Base-by-base conservation (phyloP, 2,113 vertebrate species). In the Speoplatyrhinus poulsoni region DNA sequence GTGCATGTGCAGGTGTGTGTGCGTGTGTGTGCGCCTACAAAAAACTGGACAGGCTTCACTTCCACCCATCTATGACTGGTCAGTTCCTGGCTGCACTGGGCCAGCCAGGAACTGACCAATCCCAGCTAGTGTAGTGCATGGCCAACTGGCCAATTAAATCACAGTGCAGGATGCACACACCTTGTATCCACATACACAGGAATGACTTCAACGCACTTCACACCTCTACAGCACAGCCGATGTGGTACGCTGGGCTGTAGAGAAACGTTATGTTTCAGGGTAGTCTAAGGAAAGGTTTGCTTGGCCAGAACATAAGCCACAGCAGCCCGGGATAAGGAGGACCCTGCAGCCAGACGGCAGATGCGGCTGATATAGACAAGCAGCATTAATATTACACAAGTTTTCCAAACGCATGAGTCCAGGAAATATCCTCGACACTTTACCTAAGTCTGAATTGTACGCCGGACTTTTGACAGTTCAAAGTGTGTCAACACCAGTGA, bases 261-360 rank as follows among this genome's bases (percentile, higher is more conserved):
- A 26, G 26, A 26, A 26, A 26, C 26, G 1, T 19, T 19, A 19
- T 19, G 19, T 19, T 19, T 19, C 19, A 19, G 12, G 48, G 48
- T 50, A 12, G 56, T 46, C 62, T 57, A 73, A 72, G 19, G 79
- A 60, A 73, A 82, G 76, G 84, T 86, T 67, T 73, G 61, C 58
- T 68, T 73, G 62, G 19, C 19, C 65, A 76, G 67, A 73, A 80
- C 71, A 65, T 73, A 73, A 80, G 76, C 77, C 82, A 80, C 56
- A n/a, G 73, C 85, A 84, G 85, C 83, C 3, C 9, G 67, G 64
- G 60, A 46, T 73, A 60, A 76, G 33, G 58, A 72, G 36, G 74
- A 59, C 52, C 58, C 64, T 69, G 58, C 16, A 69, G 69, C 65
- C 62, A 53, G 76, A 74, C n/a, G 49, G n/a, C 26, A 80, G 59